Conservation (phyloP, 2,797 vertebrate species). For the Selene dorsalis region DNA sequence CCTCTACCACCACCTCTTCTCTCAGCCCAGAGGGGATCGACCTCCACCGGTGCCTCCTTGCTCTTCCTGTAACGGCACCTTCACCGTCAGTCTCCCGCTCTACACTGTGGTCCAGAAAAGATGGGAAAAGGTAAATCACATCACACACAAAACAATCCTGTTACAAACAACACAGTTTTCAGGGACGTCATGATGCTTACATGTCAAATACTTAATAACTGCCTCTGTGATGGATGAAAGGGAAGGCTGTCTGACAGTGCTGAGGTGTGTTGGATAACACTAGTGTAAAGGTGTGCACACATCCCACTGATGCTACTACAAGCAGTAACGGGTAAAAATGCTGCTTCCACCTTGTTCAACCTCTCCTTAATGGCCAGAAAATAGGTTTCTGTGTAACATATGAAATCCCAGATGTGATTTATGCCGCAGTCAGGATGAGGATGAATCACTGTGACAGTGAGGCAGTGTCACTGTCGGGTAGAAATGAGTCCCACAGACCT, state of each 20-base stretch:
- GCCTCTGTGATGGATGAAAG: neutral
- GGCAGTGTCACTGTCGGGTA: slow-evolving; percentile 32
- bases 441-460: slow-evolving; percentile 44
- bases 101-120: no score
- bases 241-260: neutral
- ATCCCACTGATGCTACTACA: neutral
- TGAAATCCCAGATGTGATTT: slow-evolving; percentile 27
- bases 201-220: neutral
- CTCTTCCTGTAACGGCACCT: no score
- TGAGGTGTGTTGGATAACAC: neutral
- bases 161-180: neutral
- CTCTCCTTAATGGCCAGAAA: slow-evolving; percentile 4
- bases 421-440: neutral
- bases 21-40: no score
- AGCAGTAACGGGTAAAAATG: neutral
- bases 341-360: neutral
- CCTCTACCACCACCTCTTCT: no score
- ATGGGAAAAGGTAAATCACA: neutral
- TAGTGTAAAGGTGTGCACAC: neutral
- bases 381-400: neutral
- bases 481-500: slow-evolving; percentile 28
- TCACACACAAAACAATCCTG: neutral
- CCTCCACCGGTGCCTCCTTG: no score
- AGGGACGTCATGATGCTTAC: neutral
- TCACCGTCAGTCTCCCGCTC: no score